phyloP scores from a whole-genome alignment of 2,888 invertebrate species.

The Hydriomena furcata region DNA sequence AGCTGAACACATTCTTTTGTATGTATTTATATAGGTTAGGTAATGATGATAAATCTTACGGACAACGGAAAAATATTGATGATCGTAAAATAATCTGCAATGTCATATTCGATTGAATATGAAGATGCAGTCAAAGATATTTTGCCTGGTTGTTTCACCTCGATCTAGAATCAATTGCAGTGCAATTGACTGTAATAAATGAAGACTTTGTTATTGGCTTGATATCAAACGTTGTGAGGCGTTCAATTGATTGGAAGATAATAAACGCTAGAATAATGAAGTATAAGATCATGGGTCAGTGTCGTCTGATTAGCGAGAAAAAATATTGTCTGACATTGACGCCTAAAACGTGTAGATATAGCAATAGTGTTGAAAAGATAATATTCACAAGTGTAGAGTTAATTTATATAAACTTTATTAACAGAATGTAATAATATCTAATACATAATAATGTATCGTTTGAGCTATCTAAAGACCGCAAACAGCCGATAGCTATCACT shows the following conservation, averaged over 20 bases:
- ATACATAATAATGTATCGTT: no score
- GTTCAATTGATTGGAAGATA: slow-evolving; percentile 22
- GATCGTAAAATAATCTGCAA: slow-evolving; percentile 1
- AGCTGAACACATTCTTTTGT: no score
- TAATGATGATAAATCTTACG: no score
- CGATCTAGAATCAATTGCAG: slow-evolving; percentile 23
- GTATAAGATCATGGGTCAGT: slow-evolving; percentile 11
- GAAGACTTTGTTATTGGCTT: slow-evolving; percentile 15
- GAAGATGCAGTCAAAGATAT: slow-evolving; percentile 16
- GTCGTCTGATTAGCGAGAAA: not conserved
- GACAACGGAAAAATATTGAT: not conserved
- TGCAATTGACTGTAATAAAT: slow-evolving; percentile 23
- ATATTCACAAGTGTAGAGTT: no score
- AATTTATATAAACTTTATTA: no score
- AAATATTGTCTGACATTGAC: not conserved
- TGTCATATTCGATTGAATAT: not conserved
- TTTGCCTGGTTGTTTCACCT: slow-evolving; percentile 18
- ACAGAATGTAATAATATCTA: no score
- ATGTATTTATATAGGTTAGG: no score
- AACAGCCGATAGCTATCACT: no score
- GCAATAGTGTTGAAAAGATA: no score
- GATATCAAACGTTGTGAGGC: slow-evolving; percentile 14
- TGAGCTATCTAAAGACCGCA: no score
- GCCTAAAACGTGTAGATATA: not conserved
- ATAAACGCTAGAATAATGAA: slow-evolving; percentile 16